Base-by-base conservation (phyloP, 2,797 vertebrate genomes). In the Melanotaenia parkinsoni region DNA sequence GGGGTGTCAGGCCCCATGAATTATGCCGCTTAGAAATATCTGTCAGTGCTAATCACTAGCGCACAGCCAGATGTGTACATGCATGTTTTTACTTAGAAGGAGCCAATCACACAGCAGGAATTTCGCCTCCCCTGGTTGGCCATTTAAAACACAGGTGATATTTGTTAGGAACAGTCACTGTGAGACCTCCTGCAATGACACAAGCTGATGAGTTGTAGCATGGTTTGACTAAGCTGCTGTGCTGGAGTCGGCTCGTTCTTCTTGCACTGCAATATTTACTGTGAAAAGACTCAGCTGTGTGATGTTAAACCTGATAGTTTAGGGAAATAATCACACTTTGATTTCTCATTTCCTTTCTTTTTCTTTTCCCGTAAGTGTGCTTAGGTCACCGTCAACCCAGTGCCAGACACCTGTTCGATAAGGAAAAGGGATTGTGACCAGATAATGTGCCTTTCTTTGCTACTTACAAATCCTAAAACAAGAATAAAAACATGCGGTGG, bases 341-440 rank as follows among this genome's bases (percentile, higher is more conserved):
- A 3, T 50, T 20, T 50, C 45, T 51, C 8, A 10, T 22, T 76
- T 60, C 24, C 74, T 51, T 74, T 74, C 22, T 51, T 72, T 74
- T 20, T 47, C 2, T 47, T 47, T 22, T 8, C 45, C 8, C 40
- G 32, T 0, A 16, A 28, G 73, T 73, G 66, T 9, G 61, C 70
- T 82, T 81, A 86, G 88, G 74, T 82, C 82, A 79, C 67, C 70
- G 47, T 88, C 77, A 84, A 65, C 32, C 50, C 78, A 66, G 79
- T 43, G 20, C 18, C 78, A 64, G 74, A 62, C 88, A 87, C 86
- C 83, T 88, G 86, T 72, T 61, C 76, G 70, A 87, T 86, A 79
- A 67, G 78, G 79, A 79, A 80, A 61, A 20, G 26, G 66, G 38
- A 86, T 81, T 81, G 83, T 0, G 0, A 66, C 58, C 61, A 74